Evolutionary conservation across 2,888 invertebrate genomes (phyloP), one percentile per base, ranked within the genome.

Genomic region (Campoplex nolae): DNA sequence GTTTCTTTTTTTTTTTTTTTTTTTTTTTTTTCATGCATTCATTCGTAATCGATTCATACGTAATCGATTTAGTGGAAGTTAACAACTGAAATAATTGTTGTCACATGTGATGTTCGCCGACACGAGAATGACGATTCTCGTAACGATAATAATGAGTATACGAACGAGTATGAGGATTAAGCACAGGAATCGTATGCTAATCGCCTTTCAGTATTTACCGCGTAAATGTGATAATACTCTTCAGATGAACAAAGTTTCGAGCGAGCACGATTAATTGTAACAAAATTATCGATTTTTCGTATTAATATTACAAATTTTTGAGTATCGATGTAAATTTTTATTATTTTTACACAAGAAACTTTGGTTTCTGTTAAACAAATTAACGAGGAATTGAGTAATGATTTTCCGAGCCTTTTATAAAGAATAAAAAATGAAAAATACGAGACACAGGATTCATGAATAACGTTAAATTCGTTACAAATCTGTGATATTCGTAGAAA

Each of bases 111-210:
- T 7, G 13, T 32, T 13, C 13, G 28, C 32, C 3, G 8, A 23
- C 13, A 23, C 32, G 13, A 8, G 18, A 18, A 71, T 51, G 71
- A 71, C 35, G 8, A 54, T 35, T 54, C 18, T 23, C 18, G 54
- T 16, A 28, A n/a, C 35, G 32, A 35, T 71, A 51, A 73, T 71
- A 51, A 73, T 73, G 54, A 54, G 48, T n/a, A 51, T 11, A 42
- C 8, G 51, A 54, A 13, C 32, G 54, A 54, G 18, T 32, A 18
- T n/a, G 35, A 54, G 54, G 32, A 51, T 73, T 32, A 54, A 18
- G n/a, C 13, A 51, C 32, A 16, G 4, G 38, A 7, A 28, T 51
- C 32, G 71, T 73, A 3, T 18, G 35, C 16, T 54, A 42, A 54
- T 73, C 73, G 38, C 38, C 32, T 45, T 28, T 45, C n/a, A 32